phyloP scores from a whole-genome alignment of 1,140 invertebrate genomes.

The Drosophila sproati region DNA sequence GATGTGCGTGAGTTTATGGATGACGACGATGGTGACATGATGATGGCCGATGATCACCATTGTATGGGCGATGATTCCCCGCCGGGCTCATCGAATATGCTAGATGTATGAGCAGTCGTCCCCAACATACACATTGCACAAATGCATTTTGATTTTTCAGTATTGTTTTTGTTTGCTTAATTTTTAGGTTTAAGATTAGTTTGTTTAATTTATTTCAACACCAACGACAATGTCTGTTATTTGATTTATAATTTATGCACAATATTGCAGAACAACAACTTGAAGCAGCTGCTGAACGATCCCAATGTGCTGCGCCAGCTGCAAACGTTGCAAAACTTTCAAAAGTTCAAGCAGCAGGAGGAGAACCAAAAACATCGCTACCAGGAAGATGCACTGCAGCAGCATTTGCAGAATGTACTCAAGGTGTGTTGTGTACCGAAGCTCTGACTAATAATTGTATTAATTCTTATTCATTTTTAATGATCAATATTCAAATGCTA shows the following conservation, averaged over 20 bases:
- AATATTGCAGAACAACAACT: conserved; percentile 74
- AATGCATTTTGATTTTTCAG: conserved; percentile 3
- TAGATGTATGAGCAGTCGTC: conserved; percentile 59
- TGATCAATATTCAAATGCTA: no score
- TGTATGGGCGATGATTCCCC: conserved; percentile 74
- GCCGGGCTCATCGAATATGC: conserved; percentile 64
- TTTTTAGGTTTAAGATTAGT: conserved; percentile 30
- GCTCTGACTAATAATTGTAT: no score
- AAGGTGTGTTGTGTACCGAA: conserved; percentile 45
- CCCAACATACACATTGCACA: neutral
- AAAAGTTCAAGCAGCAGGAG: conserved; percentile 88
- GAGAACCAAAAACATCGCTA: conserved; percentile 89
- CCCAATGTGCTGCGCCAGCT: conserved; percentile 89
- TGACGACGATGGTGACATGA: conserved; percentile 64
- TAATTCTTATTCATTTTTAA: no score
- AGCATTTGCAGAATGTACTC: conserved; percentile 88
- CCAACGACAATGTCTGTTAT: neutral
- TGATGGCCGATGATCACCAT: conserved; percentile 69
- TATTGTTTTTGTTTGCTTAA: conserved; percentile 11
- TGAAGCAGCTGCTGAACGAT: conserved; percentile 86
- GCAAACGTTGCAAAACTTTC: conserved; percentile 85
- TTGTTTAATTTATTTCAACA: conserved; percentile 18
- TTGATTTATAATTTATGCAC: conserved; percentile 2
- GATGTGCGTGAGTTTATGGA: conserved; percentile 69
- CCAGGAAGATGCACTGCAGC: conserved; percentile 92